Base-by-base conservation (phyloP, 2,113 vertebrate genomes). In the Cariama cristata region DNA sequence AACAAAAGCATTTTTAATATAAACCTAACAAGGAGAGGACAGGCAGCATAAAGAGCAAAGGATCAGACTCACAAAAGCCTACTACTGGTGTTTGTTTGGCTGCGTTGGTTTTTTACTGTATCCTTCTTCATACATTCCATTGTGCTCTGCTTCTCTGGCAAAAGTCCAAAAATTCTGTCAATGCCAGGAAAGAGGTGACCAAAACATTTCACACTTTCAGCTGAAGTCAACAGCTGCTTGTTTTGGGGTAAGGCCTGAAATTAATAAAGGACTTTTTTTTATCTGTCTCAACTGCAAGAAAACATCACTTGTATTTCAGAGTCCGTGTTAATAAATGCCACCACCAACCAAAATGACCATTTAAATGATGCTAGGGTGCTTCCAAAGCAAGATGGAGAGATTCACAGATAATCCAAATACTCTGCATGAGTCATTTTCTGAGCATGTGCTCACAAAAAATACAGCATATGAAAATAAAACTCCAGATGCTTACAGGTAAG, bases 401-500 rank as follows among this genome's bases (percentile, higher is more conserved):
- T 68, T 80, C 44, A 72, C 84, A 93, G 93, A 74, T 79, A 88
- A 95, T 86, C 64, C 90, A 95, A 95, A 77, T 49, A 47, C 42
- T 60, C 64, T 56, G 53, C 42, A 33, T 45, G 44, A 92, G 38
- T 69, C 2, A 69, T 42, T 95, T 95, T 91, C 89, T 68, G 63
- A 93, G 53, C 81, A 66, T 44, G 84, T 62, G 69, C 23, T 91
- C 33, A 63, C 59, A 69, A 77, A 88, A 93, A 68, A 49, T 11
- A 38, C 8, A 73, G 35, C 42, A 55, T 20, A 66, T 82, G 40
- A 86, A 82, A 59, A 38, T n/a, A 49, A 68, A 92, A 49, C 35
- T 84, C 72, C 42, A 91, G 71, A 47, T 83, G 35, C 66, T 93
- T 72, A 20, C 91, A 96, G 94, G 95, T 95, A 90, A 95, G 69